These are phyloP conservation scores for Drosophila tsacasi DNA, from an alignment of 1,140 invertebrate species.

Conservation along the genomic window DNA sequence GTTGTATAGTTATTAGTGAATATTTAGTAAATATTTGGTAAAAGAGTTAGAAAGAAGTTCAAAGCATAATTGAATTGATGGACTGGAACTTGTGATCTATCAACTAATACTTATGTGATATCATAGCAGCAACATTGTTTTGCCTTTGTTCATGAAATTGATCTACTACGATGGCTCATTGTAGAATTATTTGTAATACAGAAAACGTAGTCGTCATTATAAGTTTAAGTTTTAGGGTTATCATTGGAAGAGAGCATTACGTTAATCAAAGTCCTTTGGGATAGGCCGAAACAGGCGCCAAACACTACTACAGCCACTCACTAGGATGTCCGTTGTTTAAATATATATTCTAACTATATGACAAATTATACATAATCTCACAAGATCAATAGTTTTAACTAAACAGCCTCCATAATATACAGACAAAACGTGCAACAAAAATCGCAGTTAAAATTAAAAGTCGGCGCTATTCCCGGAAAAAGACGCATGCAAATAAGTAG, in stretches of 20 bases:
- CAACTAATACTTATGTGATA: constrained; percentile 33
- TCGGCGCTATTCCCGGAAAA: constrained; percentile 5
- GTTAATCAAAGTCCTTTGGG: constrained; percentile 21
- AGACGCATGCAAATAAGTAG: constrained; percentile 9
- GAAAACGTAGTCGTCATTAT: constrained; percentile 26
- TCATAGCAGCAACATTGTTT: constrained; percentile 32
- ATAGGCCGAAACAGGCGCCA: constrained; percentile 19
- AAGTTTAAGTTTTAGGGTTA: constrained; percentile 20
- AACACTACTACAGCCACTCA: constrained; percentile 14
- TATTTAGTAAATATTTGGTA: too few species aligned
- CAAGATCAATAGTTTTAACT: constrained; percentile 51
- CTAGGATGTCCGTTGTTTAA: constrained; percentile 27
- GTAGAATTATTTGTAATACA: constrained; percentile 20
- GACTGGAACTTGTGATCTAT: constrained; percentile 30
- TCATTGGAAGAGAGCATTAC: constrained; percentile 53
- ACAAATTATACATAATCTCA: constrained; percentile 58
- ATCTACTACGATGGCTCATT: constrained; percentile 12
- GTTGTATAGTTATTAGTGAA: background rate
- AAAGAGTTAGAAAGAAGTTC: constrained; percentile 6
- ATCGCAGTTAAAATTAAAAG: constrained; percentile 11
- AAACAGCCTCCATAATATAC: constrained; percentile 51
- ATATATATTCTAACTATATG: constrained; percentile 48
- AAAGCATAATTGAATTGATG: constrained; percentile 17
- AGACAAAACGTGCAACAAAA: constrained; percentile 36
- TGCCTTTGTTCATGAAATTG: constrained; percentile 25